These are phyloP conservation scores for Bhutanitis thaidina DNA, from an alignment of 2,888 invertebrate genomes.

Conservation along the genomic window DNA sequence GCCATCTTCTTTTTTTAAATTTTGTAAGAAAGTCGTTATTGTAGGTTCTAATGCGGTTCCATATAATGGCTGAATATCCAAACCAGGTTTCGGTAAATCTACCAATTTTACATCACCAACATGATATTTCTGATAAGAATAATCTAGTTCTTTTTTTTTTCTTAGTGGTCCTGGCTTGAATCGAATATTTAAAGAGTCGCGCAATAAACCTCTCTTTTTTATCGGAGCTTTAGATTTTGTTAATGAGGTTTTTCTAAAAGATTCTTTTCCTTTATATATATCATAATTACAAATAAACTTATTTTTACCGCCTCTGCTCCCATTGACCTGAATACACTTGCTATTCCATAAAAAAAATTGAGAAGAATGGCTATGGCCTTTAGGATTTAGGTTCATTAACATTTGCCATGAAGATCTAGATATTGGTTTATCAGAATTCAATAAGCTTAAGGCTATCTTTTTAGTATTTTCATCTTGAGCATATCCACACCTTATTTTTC, in stretches of 20 bases:
- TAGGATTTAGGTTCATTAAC: slow-evolving; percentile 63
- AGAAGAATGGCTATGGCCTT: slow-evolving; percentile 38
- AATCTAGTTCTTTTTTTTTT: slow-evolving; percentile 65
- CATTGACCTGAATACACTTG: slow-evolving; percentile 53
- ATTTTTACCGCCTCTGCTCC: slow-evolving; percentile 58
- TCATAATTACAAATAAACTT: slow-evolving; percentile 53
- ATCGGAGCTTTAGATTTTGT: slow-evolving; percentile 25
- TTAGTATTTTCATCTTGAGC: slow-evolving; percentile 51
- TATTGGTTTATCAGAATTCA: slow-evolving; percentile 49
- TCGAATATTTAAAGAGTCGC: slow-evolving; percentile 53
- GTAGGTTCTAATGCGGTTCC: slow-evolving; percentile 65
- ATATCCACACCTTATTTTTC: slow-evolving; percentile 55
- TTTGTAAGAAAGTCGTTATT: slow-evolving; percentile 60
- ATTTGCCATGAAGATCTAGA: slow-evolving; percentile 66
- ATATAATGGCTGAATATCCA: slow-evolving; percentile 69
- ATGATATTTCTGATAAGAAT: slow-evolving; percentile 60
- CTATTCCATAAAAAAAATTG: slow-evolving; percentile 63
- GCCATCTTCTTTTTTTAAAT: slow-evolving; percentile 52
- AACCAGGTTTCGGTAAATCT: slow-evolving; percentile 68
- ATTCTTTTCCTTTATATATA: slow-evolving; percentile 33
- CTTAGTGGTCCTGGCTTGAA: slow-evolving; percentile 80
- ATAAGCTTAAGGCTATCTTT: slow-evolving; percentile 46
- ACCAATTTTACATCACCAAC: slow-evolving; percentile 67
- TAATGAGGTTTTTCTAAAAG: slow-evolving; percentile 24
- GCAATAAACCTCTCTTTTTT: slow-evolving; percentile 45